These are phyloP conservation scores for Synergus itoensis DNA, from an alignment of 2,888 invertebrate species.

Conservation along the genomic window DNA sequence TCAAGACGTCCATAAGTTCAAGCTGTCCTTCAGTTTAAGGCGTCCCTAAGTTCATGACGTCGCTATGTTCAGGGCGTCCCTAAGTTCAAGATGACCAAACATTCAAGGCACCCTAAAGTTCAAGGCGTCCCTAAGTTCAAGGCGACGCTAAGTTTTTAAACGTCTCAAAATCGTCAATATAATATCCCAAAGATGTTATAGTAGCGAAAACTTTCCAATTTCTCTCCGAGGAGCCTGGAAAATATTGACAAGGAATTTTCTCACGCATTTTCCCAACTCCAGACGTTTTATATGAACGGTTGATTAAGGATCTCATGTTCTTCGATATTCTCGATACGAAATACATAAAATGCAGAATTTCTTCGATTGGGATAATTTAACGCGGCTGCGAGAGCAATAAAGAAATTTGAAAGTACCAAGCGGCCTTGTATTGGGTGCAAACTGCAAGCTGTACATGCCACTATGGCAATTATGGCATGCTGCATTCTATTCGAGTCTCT, in stretches of 20 bases:
- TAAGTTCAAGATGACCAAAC: too few species aligned
- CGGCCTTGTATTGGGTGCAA: slow-evolving; percentile 22
- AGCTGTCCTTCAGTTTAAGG: too few species aligned
- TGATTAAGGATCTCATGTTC: not conserved
- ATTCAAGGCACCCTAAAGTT: too few species aligned
- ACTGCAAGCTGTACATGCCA: not conserved
- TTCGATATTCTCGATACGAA: not conserved
- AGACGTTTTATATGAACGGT: not conserved
- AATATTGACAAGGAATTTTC: not conserved
- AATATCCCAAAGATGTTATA: too few species aligned
- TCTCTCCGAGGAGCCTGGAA: not conserved
- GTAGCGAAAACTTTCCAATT: not conserved
- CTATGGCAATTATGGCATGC: not conserved
- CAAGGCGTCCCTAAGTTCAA: too few species aligned
- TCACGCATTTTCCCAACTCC: not conserved
- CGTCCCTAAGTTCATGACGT: too few species aligned
- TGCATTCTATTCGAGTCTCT: slow-evolving; percentile 1
- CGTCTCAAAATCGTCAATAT: too few species aligned
- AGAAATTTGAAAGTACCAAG: slow-evolving; percentile 34
- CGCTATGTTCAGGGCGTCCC: too few species aligned
- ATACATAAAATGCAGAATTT: slow-evolving; percentile 8
- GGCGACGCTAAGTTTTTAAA: too few species aligned
- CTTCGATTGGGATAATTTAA: not conserved
- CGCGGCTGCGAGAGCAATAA: not conserved
- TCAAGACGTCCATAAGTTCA: too few species aligned